Evolutionary conservation across 2,797 vertebrate genomes (phyloP).

Genomic region (Lithobates sylvaticus): DNA sequence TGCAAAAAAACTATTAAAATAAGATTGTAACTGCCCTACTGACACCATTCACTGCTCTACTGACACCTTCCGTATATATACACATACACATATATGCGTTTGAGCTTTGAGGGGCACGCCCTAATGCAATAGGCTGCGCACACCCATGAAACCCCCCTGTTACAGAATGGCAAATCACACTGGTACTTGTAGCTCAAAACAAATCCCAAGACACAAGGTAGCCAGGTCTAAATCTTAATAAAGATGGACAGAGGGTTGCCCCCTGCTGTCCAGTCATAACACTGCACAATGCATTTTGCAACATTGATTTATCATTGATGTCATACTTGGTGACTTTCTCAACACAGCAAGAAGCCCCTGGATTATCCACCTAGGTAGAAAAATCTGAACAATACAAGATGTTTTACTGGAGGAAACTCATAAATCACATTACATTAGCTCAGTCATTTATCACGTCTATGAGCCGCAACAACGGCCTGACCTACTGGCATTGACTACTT

Average conservation of each 20-base stretch:
- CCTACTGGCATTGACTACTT: neutral
- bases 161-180: neutral
- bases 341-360: conserved; percentile 4
- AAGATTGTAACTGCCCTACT: no score
- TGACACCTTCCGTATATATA: no score
- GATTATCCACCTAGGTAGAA: conserved; percentile 18
- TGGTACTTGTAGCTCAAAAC: neutral
- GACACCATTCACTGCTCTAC: no score
- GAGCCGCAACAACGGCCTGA: neutral
- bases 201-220: neutral
- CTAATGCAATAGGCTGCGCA: no score
- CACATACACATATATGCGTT: no score
- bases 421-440: conserved; percentile 38
- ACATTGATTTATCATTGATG: conserved; percentile 35
- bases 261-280: conserved; percentile 21
- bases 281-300: neutral
- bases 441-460: conserved; percentile 20
- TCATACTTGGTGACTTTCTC: conserved; percentile 36
- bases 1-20: no score
- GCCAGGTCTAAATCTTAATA: neutral
- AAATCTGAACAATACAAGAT: neutral
- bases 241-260: neutral
- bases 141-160: no score
- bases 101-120: no score
- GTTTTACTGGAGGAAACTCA: conserved; percentile 26